These are phyloP conservation scores for Ataeniobius toweri DNA, from an alignment of 2,797 vertebrate genomes.

Conservation along the genomic window DNA sequence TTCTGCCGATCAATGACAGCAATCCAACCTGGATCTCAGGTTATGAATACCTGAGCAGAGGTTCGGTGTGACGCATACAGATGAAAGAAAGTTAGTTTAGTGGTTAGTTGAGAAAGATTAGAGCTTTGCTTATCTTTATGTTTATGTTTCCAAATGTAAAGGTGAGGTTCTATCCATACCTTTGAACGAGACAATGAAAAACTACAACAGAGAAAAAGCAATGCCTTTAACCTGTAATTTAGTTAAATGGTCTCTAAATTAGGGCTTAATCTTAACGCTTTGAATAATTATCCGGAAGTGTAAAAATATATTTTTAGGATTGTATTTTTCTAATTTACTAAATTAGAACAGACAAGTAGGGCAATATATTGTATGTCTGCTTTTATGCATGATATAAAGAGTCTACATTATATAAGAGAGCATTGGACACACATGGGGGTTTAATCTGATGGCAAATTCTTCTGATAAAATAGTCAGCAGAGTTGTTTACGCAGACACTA, in stretches of 20 bases:
- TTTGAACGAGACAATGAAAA: neutral
- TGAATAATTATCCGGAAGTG: neutral
- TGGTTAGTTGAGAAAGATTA: neutral
- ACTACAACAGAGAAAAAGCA: neutral
- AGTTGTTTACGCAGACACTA: too few species aligned
- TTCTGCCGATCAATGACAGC: slow-evolving; percentile 73
- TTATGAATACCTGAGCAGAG: slow-evolving; percentile 77
- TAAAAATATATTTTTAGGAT: neutral
- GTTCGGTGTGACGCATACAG: slow-evolving; percentile 58
- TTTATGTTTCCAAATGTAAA: neutral
- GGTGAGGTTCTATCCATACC: neutral
- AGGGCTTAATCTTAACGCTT: neutral
- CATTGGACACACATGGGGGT: too few species aligned
- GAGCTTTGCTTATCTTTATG: neutral
- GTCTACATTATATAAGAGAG: too few species aligned
- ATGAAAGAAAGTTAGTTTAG: slow-evolving; percentile 16
- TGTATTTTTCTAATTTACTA: neutral
- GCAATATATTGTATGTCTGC: neutral
- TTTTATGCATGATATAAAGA: too few species aligned
- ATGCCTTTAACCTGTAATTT: neutral
- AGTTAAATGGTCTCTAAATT: neutral
- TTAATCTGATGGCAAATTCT: too few species aligned
- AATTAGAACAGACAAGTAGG: too few species aligned
- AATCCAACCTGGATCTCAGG: slow-evolving; percentile 76
- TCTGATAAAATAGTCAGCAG: too few species aligned